A percentile compares a stretch with the other conserved stretches of the same genome.
phyloP scores from a whole-genome alignment of 2,888 invertebrate genomes.

The Blera fallax region DNA sequence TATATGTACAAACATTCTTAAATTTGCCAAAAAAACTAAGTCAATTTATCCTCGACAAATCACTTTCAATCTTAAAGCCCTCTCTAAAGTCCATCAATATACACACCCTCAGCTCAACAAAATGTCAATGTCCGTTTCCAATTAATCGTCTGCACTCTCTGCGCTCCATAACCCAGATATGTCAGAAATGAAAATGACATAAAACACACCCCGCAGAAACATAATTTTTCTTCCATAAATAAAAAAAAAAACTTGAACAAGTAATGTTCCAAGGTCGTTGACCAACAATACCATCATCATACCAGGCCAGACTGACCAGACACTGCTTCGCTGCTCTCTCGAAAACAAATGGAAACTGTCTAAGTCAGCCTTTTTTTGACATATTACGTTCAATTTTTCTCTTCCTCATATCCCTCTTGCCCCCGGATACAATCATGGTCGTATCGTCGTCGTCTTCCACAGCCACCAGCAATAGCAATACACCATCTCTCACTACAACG shows the following conservation, averaged over 20 bases:
- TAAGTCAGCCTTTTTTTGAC: slow-evolving; percentile 72
- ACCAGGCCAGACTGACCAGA: slow-evolving; percentile 62
- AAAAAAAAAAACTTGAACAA: slow-evolving; percentile 37
- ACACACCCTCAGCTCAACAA: slow-evolving; percentile 30
- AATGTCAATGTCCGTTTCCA: slow-evolving; percentile 51
- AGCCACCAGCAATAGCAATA: slow-evolving; percentile 50
- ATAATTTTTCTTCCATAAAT: slow-evolving; percentile 55
- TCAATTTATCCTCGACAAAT: neutral
- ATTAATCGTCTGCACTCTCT: slow-evolving; percentile 48
- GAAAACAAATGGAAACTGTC: slow-evolving; percentile 72
- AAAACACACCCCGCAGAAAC: slow-evolving; percentile 60
- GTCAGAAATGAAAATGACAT: slow-evolving; percentile 67
- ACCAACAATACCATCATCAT: slow-evolving; percentile 58
- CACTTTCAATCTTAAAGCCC: slow-evolving; percentile 13
- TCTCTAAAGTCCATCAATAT: neutral
- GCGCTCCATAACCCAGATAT: slow-evolving; percentile 66
- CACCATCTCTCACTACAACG: slow-evolving; percentile 47
- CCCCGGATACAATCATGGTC: slow-evolving; percentile 11
- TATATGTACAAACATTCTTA: neutral
- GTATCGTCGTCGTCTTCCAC: slow-evolving; percentile 42
- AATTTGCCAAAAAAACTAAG: neutral
- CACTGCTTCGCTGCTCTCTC: slow-evolving; percentile 41
- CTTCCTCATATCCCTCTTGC: slow-evolving; percentile 51
- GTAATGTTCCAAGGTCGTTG: slow-evolving; percentile 69
- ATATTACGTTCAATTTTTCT: slow-evolving; percentile 70